Evolutionary conservation across 30 jellyfish, hydroid and myxozoan species (phyloP).

Genomic region (Turritopsis dohrnii): DNA sequence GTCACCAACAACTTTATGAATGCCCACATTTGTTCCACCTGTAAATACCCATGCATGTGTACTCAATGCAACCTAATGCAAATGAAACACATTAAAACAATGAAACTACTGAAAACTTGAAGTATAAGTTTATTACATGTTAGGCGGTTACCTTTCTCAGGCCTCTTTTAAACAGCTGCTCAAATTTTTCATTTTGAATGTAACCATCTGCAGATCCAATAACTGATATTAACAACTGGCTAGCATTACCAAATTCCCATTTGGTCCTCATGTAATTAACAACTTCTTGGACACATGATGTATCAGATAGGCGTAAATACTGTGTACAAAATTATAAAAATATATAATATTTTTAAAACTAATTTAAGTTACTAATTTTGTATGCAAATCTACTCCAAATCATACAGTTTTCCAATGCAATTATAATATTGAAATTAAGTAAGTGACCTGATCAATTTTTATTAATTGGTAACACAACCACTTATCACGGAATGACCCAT

Average conservation of each 20-base stretch:
- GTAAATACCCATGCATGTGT: conserved; percentile 24
- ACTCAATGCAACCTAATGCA: background rate
- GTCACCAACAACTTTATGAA: background rate
- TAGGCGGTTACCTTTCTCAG: background rate
- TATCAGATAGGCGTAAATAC: conserved; percentile 4
- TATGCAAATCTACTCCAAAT: no score
- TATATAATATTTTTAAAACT: no score
- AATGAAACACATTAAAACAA: background rate
- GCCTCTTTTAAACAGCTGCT: background rate
- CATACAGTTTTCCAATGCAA: no score
- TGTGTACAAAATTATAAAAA: background rate
- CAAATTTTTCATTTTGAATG: conserved; percentile 2
- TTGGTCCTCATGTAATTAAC: background rate
- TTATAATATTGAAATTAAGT: no score
- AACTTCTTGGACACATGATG: background rate
- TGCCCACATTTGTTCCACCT: conserved; percentile 15
- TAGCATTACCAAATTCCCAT: conserved; percentile 17
- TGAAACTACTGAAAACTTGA: no score
- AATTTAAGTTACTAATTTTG: no score
- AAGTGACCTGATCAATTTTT: no score
- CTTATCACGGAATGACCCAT: background rate
- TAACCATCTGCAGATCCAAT: conserved; percentile 16
- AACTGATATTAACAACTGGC: conserved; percentile 6
- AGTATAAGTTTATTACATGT: background rate
- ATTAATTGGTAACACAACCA: no score